A percentile compares a stretch with the other conserved stretches of the same genome.
phyloP scores from a whole-genome alignment of 2,888 invertebrate genomes.

The Mythimna lalbum region DNA sequence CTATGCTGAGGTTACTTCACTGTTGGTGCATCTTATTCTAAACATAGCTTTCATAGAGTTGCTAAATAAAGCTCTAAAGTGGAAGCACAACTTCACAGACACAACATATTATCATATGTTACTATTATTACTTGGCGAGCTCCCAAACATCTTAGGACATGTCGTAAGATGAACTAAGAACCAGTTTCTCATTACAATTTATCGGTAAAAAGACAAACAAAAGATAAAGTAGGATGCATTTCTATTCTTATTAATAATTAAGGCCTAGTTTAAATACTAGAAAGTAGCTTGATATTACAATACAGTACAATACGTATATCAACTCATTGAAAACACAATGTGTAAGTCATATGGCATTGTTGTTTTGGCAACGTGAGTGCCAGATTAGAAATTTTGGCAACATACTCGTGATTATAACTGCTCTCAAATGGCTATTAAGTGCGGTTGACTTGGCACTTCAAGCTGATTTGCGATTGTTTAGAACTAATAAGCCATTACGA shows the following conservation, averaged over 20 bases:
- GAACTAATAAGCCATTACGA: constrained; percentile 41
- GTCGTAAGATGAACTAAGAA: constrained; percentile 53
- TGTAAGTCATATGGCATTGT: constrained; percentile 47
- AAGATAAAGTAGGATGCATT: background rate
- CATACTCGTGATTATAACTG: constrained; percentile 50
- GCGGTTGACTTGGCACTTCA: constrained; percentile 50
- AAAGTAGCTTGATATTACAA: constrained; percentile 23
- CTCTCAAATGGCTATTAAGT: constrained; percentile 55
- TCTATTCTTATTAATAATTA: constrained; percentile 11
- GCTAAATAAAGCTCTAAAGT: constrained; percentile 55
- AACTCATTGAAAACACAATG: constrained; percentile 27
- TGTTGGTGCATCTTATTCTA: constrained; percentile 61
- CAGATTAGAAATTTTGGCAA: constrained; percentile 62
- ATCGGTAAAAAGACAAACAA: constrained; percentile 17
- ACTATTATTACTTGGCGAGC: constrained; percentile 64
- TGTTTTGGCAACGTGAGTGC: constrained; percentile 48
- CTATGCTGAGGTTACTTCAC: constrained; percentile 32
- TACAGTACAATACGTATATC: constrained; percentile 25
- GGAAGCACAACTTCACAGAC: constrained; percentile 36
- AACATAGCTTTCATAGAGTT: constrained; percentile 62
- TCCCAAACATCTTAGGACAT: constrained; percentile 59
- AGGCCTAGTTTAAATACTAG: constrained; percentile 21
- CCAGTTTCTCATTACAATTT: constrained; percentile 41
- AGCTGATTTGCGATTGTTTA: constrained; percentile 44
- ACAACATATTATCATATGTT: constrained; percentile 40